Percentiles rank a stretch among this genome's conserved stretches.
Conservation (phyloP, 2,888 invertebrate genomes). For the Cordilura impudica region DNA sequence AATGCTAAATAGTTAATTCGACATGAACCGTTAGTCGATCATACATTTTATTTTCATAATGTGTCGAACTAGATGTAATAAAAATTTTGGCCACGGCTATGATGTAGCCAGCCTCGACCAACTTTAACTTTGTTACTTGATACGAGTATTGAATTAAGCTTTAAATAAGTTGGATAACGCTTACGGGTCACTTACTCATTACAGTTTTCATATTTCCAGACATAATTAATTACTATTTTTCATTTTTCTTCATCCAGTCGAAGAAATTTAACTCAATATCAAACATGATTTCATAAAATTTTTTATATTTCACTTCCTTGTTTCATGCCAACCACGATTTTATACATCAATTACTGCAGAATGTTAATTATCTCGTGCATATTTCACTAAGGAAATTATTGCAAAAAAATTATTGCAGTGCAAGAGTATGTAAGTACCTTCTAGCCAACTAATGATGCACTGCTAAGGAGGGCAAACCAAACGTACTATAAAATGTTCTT, state of each 20-base stretch:
- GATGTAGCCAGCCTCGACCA: no score
- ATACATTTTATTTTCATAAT: no score
- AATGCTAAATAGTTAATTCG: no score
- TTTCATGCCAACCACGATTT: neutral
- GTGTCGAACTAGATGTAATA: no score
- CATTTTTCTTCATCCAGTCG: no score
- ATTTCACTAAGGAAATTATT: neutral
- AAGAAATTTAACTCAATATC: neutral
- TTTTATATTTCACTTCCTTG: neutral
- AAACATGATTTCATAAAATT: neutral
- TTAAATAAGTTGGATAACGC: no score
- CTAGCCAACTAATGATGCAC: neutral
- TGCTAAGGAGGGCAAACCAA: neutral
- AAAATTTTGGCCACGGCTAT: no score
- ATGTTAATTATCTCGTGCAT: neutral
- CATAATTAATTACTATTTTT: no score
- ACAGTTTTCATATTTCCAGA: neutral
- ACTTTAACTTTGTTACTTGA: no score
- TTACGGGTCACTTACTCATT: neutral
- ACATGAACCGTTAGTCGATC: no score
- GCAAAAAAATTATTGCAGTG: neutral
- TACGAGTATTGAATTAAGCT: no score
- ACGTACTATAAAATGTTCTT: neutral
- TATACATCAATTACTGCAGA: slow-evolving; percentile 3
- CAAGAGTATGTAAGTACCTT: neutral